Evolutionary conservation across 2,888 invertebrate genomes (phyloP), one percentile per base, ranked within the genome.

Genomic region (Megalurothrips usitatus): DNA sequence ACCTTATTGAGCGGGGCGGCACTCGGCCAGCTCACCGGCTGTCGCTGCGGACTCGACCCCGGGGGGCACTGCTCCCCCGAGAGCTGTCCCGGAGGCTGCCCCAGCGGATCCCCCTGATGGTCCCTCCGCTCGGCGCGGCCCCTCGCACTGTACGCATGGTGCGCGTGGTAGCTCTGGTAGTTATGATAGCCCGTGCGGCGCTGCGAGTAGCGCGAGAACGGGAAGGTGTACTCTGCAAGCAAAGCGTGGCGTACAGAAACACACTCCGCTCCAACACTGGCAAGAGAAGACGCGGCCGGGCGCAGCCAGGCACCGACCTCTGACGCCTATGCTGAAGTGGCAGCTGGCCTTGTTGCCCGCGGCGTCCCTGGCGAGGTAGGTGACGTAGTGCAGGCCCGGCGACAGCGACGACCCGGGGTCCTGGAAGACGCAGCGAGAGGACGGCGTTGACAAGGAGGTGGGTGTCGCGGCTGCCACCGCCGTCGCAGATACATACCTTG

Each of bases 331-430:
- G 28, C 89, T 89, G 86, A 92, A 93, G 84, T 90, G 90, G 86
- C 92, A 93, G 83, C 90, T 89, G 79, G 91, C 90, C 83, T 89
- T 89, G 85, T 90, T 90, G 79, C 92, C 92, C 84, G 91, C 90
- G 47, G 89, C 89, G 85, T 92, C 92, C 83, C 90, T 90, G 26
- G 91, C 92, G 82, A 92, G 89, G 84, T 92, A 93, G 81, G 89
- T 90, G 28, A 92, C 88, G 81, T 90, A 89, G 85, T 92, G 92
- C 68, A 89, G 86, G 10, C 93, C 93, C 34, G 88, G 86, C 12
- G 89, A 88, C 84, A 93, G 89, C 82, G 88, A 85, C 82, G 90
- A 89, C 79, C 92, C 92, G n/a, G 92, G 91, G 83, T 90, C 88
- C 91, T 92, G 85, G 80, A 86, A 84, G 83, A 28, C 68, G 34